phyloP scores from a whole-genome alignment of 2,113 vertebrate species.

The Passer domesticus region DNA sequence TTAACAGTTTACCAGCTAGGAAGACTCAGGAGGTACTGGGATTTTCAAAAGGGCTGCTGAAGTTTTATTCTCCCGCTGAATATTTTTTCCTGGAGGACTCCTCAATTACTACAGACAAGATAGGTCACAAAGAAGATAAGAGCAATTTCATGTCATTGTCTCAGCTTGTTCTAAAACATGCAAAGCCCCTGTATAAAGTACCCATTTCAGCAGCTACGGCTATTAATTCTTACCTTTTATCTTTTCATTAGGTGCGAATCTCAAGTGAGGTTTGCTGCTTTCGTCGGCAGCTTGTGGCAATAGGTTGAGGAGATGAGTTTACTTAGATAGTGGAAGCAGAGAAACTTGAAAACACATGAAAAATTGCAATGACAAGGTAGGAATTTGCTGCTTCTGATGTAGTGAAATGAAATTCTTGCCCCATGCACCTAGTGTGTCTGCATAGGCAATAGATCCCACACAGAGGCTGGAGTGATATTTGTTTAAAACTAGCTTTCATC shows the following conservation, averaged over 20 bases:
- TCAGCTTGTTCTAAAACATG: neutral
- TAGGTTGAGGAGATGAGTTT: neutral
- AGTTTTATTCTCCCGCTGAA: neutral
- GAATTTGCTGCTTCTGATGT: constrained; percentile 12
- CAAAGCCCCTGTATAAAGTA: neutral
- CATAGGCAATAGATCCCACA: neutral
- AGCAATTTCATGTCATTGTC: neutral
- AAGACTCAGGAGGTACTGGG: neutral
- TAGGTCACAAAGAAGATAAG: neutral
- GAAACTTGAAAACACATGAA: neutral
- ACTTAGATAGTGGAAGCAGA: neutral
- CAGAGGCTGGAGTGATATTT: neutral
- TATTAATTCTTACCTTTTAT: constrained; percentile 27
- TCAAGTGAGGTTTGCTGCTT: neutral
- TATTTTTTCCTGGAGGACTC: neutral
- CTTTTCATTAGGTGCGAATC: constrained; percentile 11
- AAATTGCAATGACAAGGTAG: constrained; percentile 24
- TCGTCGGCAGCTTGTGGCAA: neutral
- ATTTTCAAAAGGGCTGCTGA: neutral
- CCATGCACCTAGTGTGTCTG: neutral
- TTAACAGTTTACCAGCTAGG: neutral
- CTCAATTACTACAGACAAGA: neutral
- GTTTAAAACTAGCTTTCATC: constrained; percentile 13
- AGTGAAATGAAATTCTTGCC: constrained; percentile 34
- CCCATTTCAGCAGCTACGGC: neutral